Percentiles rank a stretch among this genome's conserved stretches.
Conservation (phyloP, 2,888 invertebrate genomes). For the Blera fallax region DNA sequence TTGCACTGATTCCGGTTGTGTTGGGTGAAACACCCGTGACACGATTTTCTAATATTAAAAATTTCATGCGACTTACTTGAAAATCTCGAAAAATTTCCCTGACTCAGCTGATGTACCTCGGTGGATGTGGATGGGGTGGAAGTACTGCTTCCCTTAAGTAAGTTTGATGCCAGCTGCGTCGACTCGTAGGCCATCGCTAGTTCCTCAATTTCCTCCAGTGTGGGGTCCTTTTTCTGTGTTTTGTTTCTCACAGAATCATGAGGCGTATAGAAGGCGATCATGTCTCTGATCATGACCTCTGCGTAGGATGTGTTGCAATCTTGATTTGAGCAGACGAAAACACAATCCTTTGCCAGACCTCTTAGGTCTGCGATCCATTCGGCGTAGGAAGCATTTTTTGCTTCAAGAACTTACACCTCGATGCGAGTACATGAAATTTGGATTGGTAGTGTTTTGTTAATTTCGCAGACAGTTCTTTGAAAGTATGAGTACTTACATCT, state of each 20-base stretch:
- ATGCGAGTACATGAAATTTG: no score
- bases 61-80: not conserved
- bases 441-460: not conserved
- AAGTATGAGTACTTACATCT: not conserved
- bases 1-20: not conserved
- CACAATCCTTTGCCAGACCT: no score
- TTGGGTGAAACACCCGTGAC: not conserved
- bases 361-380: no score
- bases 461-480: not conserved
- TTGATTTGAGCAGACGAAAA: no score
- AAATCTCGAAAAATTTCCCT: no score
- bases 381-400: no score
- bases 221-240: conserved; percentile 3
- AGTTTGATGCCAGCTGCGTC: not conserved
- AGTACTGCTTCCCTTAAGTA: not conserved
- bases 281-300: not conserved
- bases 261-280: not conserved
- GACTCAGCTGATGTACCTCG: not conserved
- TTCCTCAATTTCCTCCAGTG: conserved; percentile 2
- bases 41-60: conserved; percentile 7
- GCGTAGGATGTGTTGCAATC: not conserved
- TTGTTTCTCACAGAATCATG: not conserved
- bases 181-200: conserved; percentile 1
- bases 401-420: not conserved
- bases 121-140: not conserved